Conservation (phyloP, 2,888 invertebrate genomes). For the Callosobruchus maculatus region DNA sequence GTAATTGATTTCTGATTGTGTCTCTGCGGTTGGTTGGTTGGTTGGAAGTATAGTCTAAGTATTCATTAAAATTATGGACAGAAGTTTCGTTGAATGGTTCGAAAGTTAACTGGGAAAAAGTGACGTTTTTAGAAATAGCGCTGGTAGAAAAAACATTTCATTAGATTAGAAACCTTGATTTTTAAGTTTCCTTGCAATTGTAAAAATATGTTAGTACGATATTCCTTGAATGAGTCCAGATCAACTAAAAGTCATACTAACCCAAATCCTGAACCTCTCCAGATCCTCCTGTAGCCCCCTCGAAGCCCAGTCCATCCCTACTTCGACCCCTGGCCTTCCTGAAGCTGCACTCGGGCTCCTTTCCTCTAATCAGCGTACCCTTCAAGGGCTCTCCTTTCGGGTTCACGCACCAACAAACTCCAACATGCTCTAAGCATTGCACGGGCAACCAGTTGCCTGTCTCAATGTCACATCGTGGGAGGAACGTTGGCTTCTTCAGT, state of each 20-base stretch:
- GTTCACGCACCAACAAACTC: slow-evolving; percentile 86
- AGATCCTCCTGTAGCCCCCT: slow-evolving; percentile 56
- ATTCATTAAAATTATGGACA: too few relatives aligned
- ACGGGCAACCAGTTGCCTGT: slow-evolving; percentile 78
- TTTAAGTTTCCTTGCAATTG: too few relatives aligned
- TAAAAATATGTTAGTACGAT: too few relatives aligned
- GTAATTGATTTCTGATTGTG: too few relatives aligned
- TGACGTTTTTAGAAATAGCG: too few relatives aligned
- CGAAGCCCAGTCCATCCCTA: slow-evolving; percentile 38
- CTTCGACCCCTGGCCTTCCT: slow-evolving; percentile 67
- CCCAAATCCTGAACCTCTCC: slow-evolving; percentile 29
- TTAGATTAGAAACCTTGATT: too few relatives aligned
- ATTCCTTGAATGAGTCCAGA: too few relatives aligned
- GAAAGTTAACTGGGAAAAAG: too few relatives aligned
- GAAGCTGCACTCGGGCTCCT: slow-evolving; percentile 74
- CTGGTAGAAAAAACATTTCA: too few relatives aligned
- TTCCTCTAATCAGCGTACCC: slow-evolving; percentile 75
- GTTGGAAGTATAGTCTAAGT: too few relatives aligned
- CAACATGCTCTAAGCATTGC: slow-evolving; percentile 73
- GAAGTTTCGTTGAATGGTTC: too few relatives aligned
- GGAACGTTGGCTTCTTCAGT: slow-evolving; percentile 70
- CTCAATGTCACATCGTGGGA: slow-evolving; percentile 69
- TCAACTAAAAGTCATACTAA: neutral
- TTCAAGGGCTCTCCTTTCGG: slow-evolving; percentile 77
- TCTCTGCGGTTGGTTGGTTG: too few relatives aligned